Evolutionary conservation across 1,140 invertebrate genomes (phyloP).

Genomic region (Eurosta solidaginis): DNA sequence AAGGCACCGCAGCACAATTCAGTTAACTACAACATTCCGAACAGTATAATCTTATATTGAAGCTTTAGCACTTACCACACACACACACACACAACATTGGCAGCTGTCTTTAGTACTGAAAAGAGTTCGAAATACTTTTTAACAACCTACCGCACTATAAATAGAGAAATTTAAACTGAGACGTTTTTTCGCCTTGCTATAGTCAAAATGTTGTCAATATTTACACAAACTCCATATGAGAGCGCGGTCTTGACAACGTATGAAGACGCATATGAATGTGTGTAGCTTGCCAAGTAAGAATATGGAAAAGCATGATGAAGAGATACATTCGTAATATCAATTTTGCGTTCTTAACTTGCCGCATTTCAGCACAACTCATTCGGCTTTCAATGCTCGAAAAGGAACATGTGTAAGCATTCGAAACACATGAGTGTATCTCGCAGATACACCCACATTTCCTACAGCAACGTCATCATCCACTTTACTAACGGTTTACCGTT

Average conservation of each 20-base stretch:
- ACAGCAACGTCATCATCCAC: neutral
- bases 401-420: too few relatives aligned
- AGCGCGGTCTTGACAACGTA: neutral
- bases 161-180: too few relatives aligned
- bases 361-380: neutral
- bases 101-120: too few relatives aligned
- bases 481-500: neutral
- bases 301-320: neutral
- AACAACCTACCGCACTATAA: too few relatives aligned
- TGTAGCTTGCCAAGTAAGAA: neutral
- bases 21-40: neutral
- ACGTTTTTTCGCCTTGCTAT: neutral
- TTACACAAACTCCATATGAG: neutral
- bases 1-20: neutral
- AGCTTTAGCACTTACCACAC: neutral
- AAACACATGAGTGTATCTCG: too few relatives aligned
- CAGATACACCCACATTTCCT: neutral
- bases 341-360: neutral
- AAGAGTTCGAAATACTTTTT: too few relatives aligned
- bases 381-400: neutral
- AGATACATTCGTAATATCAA: neutral
- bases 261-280: neutral
- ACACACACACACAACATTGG: neutral
- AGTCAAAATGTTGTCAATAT: neutral
- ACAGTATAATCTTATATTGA: neutral